A percentile compares a stretch with the other conserved stretches of the same genome.
phyloP scores from a whole-genome alignment of 2,888 invertebrate species.

The Zootermopsis nevadensis region DNA sequence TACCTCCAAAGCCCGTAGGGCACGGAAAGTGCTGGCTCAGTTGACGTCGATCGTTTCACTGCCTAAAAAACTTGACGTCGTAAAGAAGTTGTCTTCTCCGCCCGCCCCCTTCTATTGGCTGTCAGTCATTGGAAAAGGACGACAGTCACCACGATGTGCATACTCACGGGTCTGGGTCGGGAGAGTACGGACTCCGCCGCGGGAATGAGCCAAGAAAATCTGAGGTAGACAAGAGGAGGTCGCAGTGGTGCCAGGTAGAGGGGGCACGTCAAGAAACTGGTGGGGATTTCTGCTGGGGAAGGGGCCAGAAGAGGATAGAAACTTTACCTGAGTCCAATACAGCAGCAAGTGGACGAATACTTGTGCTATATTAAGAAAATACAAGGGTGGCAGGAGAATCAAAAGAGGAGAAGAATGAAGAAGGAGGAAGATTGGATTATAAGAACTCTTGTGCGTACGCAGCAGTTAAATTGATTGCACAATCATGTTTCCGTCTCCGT shows the following conservation, averaged over 20 bases:
- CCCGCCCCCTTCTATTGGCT: background rate
- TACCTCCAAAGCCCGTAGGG: too few species aligned
- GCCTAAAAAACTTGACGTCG: too few species aligned
- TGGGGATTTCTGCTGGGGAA: background rate
- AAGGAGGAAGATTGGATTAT: background rate
- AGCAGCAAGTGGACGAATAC: background rate
- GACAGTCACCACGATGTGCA: background rate
- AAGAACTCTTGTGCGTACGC: constrained; percentile 35
- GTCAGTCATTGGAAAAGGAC: background rate
- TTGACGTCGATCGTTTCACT: too few species aligned
- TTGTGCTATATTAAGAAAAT: constrained; percentile 38
- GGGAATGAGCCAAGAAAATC: constrained; percentile 31
- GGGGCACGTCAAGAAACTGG: constrained; percentile 12
- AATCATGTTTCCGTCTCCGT: background rate
- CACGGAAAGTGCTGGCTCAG: too few species aligned
- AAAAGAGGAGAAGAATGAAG: background rate
- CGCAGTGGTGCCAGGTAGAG: constrained; percentile 1
- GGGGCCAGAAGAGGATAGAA: background rate
- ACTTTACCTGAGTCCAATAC: constrained; percentile 29
- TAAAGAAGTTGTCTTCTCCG: too few species aligned
- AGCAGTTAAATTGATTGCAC: constrained; percentile 37
- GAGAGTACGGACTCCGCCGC: constrained; percentile 3
- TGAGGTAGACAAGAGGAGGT: constrained; percentile 24
- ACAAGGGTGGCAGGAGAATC: background rate
- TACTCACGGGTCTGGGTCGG: background rate